Evolutionary conservation across 2,888 invertebrate genomes (phyloP), one percentile per base, ranked within the genome.

Genomic region (Orthosia incerta): DNA sequence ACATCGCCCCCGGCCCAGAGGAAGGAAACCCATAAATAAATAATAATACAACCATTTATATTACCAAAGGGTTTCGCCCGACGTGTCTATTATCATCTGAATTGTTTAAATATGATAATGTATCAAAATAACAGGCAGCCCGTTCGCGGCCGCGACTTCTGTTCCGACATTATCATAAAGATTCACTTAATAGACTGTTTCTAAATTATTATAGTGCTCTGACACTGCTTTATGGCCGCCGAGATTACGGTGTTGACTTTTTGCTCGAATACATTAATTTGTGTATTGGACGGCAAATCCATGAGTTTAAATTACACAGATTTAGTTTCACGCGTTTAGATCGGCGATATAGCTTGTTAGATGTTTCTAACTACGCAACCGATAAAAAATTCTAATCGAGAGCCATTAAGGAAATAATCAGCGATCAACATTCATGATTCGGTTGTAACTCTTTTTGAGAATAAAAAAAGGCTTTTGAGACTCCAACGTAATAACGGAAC

Each of bases 91-190:
- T 96, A 96, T 94, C 96, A 96, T 96, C 94, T 92, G 95, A 96
- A 96, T 96, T 95, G 96, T 95, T 96, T 95, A 94, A 96, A 96
- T 96, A 96, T 96, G 96, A 95, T 96, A 96, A 96, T 96, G 95
- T 92, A 95, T 96, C 96, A 96, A 96, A 96, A 95, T 95, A 95
- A 94, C 94, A 94, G 95, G 93, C 95, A 91, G 92, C 92, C 92
- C 91, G 92, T 93, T 93, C 93, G 93, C 93, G 92, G 91, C 92
- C 94, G 91, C 94, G 95, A 95, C 96, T 96, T 95, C 96, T 96
- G 96, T 95, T 94, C 91, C 91, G 88, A 93, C 92, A 95, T 95
- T 95, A 95, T 91, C 95, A 95, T 95, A 95, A 95, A 96, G 95
- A 95, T 95, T 95, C 95, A 95, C 95, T 95, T 95, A 96, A 95